Evolutionary conservation across 2,888 invertebrate species (phyloP).

Genomic region (Bibio marci): DNA sequence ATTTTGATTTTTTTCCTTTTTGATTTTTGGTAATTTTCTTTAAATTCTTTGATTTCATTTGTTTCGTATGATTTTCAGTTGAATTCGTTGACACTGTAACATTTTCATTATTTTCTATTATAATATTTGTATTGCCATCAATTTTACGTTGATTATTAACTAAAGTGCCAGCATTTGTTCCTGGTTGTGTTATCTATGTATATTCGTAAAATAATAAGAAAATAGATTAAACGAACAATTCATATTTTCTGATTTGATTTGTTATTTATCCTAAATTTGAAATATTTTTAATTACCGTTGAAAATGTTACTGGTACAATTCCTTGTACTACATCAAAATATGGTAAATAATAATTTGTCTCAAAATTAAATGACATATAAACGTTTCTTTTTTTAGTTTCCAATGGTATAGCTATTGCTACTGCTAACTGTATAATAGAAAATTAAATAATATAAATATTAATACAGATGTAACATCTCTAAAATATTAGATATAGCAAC

Average conservation of each 20-base stretch:
- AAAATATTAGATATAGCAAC: no score
- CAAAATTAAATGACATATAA: slow-evolving; percentile 57
- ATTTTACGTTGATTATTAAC: neutral
- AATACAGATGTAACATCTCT: neutral
- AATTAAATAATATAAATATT: slow-evolving; percentile 10
- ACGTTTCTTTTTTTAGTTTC: slow-evolving; percentile 49
- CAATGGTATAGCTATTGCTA: slow-evolving; percentile 52
- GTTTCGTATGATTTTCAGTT: neutral
- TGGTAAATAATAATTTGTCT: slow-evolving; percentile 45
- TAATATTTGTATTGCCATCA: no score
- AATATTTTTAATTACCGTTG: slow-evolving; percentile 31
- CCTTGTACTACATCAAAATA: slow-evolving; percentile 34
- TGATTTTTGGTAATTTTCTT: neutral
- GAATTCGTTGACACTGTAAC: neutral
- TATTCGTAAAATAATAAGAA: no score
- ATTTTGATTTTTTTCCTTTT: neutral
- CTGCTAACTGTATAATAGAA: slow-evolving; percentile 46
- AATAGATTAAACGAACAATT: no score
- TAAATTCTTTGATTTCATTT: neutral
- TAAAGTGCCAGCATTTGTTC: slow-evolving; percentile 1
- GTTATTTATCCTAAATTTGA: no score
- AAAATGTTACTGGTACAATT: slow-evolving; percentile 35
- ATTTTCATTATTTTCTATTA: neutral
- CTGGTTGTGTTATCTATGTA: neutral
- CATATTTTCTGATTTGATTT: no score